Evolutionary conservation across 2,797 vertebrate genomes (phyloP), one percentile per base, ranked within the genome.

Genomic region (Cossypha niveicapilla): DNA sequence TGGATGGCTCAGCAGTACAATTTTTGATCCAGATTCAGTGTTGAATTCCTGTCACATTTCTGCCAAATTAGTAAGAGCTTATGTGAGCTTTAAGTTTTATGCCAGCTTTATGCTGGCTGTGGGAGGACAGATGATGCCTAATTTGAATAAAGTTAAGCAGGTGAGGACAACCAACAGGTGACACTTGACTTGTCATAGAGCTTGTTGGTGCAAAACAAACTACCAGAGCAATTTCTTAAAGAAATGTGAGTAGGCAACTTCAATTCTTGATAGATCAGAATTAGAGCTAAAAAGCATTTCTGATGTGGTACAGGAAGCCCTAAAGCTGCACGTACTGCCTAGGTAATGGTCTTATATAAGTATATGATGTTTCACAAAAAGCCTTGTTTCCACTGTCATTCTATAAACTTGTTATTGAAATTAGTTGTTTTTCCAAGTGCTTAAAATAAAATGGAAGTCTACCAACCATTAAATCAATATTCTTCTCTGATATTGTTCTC

Each of bases 61-160:
- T 94, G 83, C 91, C 80, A 90, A 88, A 94, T 90, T 76, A 96
- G 11, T 7, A 37, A 56, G 51, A 66, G 63, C 28, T 95, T 93
- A 78, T 23, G 66, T 32, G 63, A 42, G 51, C 77, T 92, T 93
- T 84, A 88, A 92, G 77, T 39, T 88, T 90, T 81, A 73, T 86
- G 65, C 79, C 65, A 88, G 56, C 65, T 92, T 92, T 68, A 51
- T 48, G 47, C 60, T 88, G 74, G 28, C 67, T 84, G 35, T 78
- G 42, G 62, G 78, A 88, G 71, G 83, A 82, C 63, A 89, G 39
- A 27, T 0, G 0, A 78, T 66, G 21, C 27, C 77, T 86, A 81
- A 83, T 78, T 51, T 60, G 70, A 90, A 92, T 70, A 66, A 84
- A 78, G 21, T 51, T 88, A 86, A 58, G 60, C 54, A 73, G 35